A percentile compares a stretch with the other conserved stretches of the same genome.
phyloP scores from a whole-genome alignment of 2,888 invertebrate species.

The Lepetodrilus schrolli region DNA sequence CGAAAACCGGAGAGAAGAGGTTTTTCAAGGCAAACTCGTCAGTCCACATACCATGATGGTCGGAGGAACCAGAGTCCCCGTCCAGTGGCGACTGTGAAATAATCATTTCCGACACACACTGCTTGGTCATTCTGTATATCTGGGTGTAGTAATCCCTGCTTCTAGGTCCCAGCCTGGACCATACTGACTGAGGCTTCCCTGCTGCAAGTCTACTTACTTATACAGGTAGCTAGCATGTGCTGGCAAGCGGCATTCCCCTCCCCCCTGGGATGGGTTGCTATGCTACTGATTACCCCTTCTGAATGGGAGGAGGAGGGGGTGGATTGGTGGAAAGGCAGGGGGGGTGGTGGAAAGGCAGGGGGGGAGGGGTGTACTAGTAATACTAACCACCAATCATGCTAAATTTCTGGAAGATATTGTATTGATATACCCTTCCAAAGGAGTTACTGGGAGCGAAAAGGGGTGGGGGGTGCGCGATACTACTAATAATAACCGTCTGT shows the following conservation, averaged over 20 bases:
- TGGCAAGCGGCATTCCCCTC: not conserved
- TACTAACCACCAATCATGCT: too few relatives aligned
- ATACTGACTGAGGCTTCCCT: not conserved
- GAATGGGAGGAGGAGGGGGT: not conserved
- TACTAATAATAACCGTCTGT: too few relatives aligned
- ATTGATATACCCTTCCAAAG: too few relatives aligned
- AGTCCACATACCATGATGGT: constrained; percentile 18
- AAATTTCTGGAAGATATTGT: too few relatives aligned
- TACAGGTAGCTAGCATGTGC: constrained; percentile 2
- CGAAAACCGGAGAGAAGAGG: too few relatives aligned
- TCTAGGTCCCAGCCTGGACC: constrained; percentile 5
- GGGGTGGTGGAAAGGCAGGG: too few relatives aligned
- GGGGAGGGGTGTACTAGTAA: too few relatives aligned
- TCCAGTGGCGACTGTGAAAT: constrained; percentile 1
- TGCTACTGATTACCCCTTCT: not conserved
- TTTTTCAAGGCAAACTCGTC: too few relatives aligned
- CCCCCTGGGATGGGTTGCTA: constrained; percentile 20
- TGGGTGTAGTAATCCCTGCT: constrained; percentile 17
- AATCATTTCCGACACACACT: constrained; percentile 22
- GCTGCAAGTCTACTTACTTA: constrained; percentile 5
- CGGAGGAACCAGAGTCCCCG: not conserved
- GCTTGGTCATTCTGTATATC: constrained; percentile 23
- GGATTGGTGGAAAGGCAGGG: too few relatives aligned
- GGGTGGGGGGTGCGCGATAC: too few relatives aligned
- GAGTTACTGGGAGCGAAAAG: too few relatives aligned